Evolutionary conservation across 1,140 invertebrate species (phyloP).

Genomic region (Caerostris darwini): DNA sequence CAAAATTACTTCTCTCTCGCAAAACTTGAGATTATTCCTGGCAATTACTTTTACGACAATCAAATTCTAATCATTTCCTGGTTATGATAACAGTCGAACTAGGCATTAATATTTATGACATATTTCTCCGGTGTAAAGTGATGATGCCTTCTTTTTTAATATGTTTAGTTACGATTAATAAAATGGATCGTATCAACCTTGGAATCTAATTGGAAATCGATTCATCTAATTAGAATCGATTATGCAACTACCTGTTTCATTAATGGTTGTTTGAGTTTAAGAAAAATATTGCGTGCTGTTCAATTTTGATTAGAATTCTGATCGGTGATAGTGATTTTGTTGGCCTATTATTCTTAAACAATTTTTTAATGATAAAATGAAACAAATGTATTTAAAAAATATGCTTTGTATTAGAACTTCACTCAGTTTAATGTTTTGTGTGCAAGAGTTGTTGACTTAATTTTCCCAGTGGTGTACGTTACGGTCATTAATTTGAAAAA

Average conservation of each 20-base stretch:
- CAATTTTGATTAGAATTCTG: too few relatives aligned
- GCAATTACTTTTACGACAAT: not conserved
- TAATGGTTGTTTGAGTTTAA: too few relatives aligned
- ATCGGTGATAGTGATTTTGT: too few relatives aligned
- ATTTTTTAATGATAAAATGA: too few relatives aligned
- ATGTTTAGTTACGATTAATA: not conserved
- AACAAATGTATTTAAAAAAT: too few relatives aligned
- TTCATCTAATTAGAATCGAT: not conserved
- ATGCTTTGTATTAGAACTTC: too few relatives aligned
- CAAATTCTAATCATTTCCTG: not conserved
- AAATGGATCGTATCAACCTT: not conserved
- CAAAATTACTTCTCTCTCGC: not conserved
- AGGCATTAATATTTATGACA: not conserved
- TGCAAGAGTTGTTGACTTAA: too few relatives aligned
- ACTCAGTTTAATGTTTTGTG: too few relatives aligned
- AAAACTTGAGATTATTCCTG: not conserved
- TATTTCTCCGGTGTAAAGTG: not conserved
- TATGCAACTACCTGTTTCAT: not conserved
- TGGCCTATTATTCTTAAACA: too few relatives aligned
- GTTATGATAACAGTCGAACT: not conserved
- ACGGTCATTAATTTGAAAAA: too few relatives aligned
- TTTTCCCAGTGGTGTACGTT: too few relatives aligned
- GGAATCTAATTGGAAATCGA: not conserved
- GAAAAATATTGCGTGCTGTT: too few relatives aligned
- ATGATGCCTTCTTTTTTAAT: not conserved